These are phyloP conservation scores for Calephelis virginiensis DNA, from an alignment of 1,140 invertebrate genomes.

Conservation along the genomic window DNA sequence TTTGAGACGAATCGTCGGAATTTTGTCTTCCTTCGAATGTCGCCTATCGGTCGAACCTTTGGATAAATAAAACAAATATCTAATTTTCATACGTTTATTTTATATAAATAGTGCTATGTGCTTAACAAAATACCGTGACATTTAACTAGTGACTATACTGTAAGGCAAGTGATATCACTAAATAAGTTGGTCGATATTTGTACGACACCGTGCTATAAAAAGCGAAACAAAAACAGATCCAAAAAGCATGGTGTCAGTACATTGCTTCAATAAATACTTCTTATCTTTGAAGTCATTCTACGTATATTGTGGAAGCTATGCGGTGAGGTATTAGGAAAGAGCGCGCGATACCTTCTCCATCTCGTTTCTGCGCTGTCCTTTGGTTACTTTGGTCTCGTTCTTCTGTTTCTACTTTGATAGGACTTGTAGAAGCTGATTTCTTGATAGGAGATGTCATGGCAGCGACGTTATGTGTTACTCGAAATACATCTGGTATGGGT, in stretches of 20 bases:
- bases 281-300: conserved; percentile 46
- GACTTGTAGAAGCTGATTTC: conserved; percentile 52
- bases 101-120: conserved; percentile 43
- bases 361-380: conserved; percentile 28
- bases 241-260: conserved; percentile 20
- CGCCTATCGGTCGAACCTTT: conserved; percentile 46
- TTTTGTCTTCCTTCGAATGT: conserved; percentile 25
- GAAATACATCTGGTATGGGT: conserved; percentile 40
- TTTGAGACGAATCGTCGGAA: conserved; percentile 29
- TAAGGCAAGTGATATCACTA: conserved; percentile 23
- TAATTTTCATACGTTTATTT: conserved; percentile 38
- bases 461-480: conserved; percentile 33
- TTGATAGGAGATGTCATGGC: conserved; percentile 51
- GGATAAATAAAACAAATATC: conserved; percentile 57
- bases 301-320: conserved; percentile 55
- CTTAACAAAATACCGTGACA: conserved; percentile 34
- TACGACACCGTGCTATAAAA: conserved; percentile 14
- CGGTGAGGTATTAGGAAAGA: conserved; percentile 47
- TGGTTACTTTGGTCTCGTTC: conserved; percentile 27
- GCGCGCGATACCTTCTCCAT: conserved; percentile 50
- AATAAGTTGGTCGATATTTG: conserved; percentile 6
- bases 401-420: conserved; percentile 37
- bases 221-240: conserved; percentile 6
- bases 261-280: conserved; percentile 6
- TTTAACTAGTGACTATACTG: conserved; percentile 17